A percentile compares a stretch with the other conserved stretches of the same genome.
Conservation (phyloP, 1,140 invertebrate species). For the Temnothorax curvispinosus region DNA sequence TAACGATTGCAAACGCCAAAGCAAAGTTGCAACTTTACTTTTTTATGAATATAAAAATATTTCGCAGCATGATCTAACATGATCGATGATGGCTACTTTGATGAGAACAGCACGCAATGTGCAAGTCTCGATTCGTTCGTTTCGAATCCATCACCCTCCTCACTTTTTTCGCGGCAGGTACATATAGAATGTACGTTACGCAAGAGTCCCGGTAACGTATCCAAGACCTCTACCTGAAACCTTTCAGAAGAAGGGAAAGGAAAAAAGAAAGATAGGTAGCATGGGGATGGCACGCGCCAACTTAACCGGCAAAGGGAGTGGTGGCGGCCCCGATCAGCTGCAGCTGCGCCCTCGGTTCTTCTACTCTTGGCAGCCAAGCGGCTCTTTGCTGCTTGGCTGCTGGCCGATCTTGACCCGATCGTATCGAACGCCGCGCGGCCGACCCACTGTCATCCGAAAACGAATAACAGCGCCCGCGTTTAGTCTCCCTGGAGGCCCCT, state of each 20-base stretch:
- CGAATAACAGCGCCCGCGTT: slow-evolving; percentile 69
- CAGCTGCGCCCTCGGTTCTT: slow-evolving; percentile 74
- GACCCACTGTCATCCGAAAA: slow-evolving; percentile 76
- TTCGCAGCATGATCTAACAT: not conserved
- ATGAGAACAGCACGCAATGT: not conserved
- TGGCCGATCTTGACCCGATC: slow-evolving; percentile 79
- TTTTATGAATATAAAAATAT: not conserved
- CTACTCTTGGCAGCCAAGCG: slow-evolving; percentile 73
- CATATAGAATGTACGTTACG: slow-evolving; percentile 77
- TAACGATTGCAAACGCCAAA: not conserved
- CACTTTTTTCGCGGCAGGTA: slow-evolving; percentile 69
- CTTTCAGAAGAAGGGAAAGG: slow-evolving; percentile 62
- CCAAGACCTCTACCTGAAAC: slow-evolving; percentile 68
- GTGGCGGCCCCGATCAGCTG: slow-evolving; percentile 70
- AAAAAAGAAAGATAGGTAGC: slow-evolving; percentile 69
- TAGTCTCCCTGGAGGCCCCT: slow-evolving; percentile 58
- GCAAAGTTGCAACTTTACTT: not conserved
- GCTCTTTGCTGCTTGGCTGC: slow-evolving; percentile 71
- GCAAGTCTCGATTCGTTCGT: not conserved
- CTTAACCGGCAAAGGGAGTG: slow-evolving; percentile 64
- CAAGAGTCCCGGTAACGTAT: slow-evolving; percentile 76
- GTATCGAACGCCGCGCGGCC: slow-evolving; percentile 71
- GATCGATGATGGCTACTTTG: not conserved
- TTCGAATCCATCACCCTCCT: slow-evolving; percentile 2
- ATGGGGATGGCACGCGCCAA: slow-evolving; percentile 83